Percentiles rank a stretch among this genome's conserved stretches.
Conservation (phyloP, 30 jellyfish, hydroid and myxozoan species). For the Mastigias papua region DNA sequence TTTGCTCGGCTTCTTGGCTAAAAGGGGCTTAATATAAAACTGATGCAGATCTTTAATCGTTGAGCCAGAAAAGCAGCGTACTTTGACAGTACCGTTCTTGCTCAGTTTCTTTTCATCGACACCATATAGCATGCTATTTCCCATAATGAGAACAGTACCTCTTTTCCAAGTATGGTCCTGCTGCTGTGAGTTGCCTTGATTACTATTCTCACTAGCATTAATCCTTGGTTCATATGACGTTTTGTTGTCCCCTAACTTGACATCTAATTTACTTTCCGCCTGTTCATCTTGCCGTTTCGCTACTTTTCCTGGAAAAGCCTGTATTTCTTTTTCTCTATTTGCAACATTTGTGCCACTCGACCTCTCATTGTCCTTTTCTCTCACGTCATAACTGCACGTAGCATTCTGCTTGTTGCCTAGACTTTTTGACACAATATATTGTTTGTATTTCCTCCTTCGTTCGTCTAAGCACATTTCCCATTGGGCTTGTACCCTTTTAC, state of each 20-base stretch:
- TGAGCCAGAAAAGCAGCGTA: slow-evolving; percentile 1
- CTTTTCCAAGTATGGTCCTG: slow-evolving; percentile 16
- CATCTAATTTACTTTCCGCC: slow-evolving; percentile 8
- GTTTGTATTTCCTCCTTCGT: slow-evolving; percentile 5
- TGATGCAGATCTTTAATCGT: not conserved
- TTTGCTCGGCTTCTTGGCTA: not conserved
- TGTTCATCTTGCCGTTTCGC: not conserved
- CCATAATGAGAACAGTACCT: slow-evolving; percentile 31
- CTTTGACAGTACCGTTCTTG: slow-evolving; percentile 11
- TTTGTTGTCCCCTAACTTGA: not conserved
- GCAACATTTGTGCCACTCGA: not conserved
- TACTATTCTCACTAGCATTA: slow-evolving; percentile 1
- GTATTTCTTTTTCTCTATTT: not conserved
- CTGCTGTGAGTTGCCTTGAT: not conserved
- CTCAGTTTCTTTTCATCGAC: not conserved
- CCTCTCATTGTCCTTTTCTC: slow-evolving; percentile 3
- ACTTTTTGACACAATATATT: not conserved
- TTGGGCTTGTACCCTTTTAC: slow-evolving; percentile 5
- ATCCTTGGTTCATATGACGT: not conserved
- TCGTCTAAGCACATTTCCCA: slow-evolving; percentile 12
- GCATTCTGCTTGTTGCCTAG: not conserved
- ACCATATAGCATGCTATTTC: slow-evolving; percentile 37
- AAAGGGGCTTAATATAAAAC: not conserved
- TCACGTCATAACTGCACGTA: not conserved
- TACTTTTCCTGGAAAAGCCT: not conserved